Base-by-base conservation (phyloP, 2,888 invertebrate species). In the Drosophila maculinotata region DNA sequence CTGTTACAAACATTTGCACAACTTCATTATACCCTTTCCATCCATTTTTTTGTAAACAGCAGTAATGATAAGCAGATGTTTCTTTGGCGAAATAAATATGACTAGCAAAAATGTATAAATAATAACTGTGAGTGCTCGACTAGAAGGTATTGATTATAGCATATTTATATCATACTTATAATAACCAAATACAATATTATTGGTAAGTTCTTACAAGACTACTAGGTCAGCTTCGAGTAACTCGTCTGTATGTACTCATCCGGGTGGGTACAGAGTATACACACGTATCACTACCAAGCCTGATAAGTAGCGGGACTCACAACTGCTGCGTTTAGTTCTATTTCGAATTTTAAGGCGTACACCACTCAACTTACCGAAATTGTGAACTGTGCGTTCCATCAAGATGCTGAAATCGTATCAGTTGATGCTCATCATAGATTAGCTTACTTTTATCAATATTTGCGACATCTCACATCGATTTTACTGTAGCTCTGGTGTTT, bases 361-460 rank as follows among this genome's bases (percentile, higher is more conserved):
- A 60, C 57, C 58, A n/a, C 53, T 26, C 47, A 5, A n/a, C 28
- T 10, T 12, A 33, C 20, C 25, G n/a, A 20, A 39, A 31, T 12
- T 17, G 5, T 12, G 10, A 9, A 47, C 14, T 10, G 28, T 30
- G n/a, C n/a, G n/a, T n/a, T 28, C 9, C 44, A 47, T 51, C 35
- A 49, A 38, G 39, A 83, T 79, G 81, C 20, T 65, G 9, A 67
- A 59, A 30, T 53, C 65, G 64, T 72, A 74, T 78, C 74, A 78
- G 44, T 44, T 76, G 42, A 39, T 62, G n/a, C 31, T 69, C 23
- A 65, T 44, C 52, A 53, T 70, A 54, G 83, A 86, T 86, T 54
- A 35, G 62, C 42, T 36, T 53, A 25, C 10, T 31, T 44, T 38
- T 26, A 31, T 45, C 23, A 44, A 44, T 38, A 41, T 47, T 15